phyloP scores from a whole-genome alignment of 92 coral and sea anemone genomes.

The Chrysogorgia sp. region DNA sequence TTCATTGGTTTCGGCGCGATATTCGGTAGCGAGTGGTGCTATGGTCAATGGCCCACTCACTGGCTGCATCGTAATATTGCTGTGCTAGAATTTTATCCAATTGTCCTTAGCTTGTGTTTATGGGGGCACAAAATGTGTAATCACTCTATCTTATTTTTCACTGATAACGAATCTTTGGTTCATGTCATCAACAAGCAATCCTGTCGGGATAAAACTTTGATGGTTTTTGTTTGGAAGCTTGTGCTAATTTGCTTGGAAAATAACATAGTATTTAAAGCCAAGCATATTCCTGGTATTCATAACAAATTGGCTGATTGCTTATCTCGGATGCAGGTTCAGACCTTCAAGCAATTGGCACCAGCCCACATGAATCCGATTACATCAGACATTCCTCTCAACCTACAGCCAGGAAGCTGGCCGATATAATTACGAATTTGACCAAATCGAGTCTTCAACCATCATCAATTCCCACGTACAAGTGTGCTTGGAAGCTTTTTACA shows the following conservation, averaged over 20 bases:
- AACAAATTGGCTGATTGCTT: slow-evolving; percentile 10
- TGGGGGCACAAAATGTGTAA: too few relatives aligned
- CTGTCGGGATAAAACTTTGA: slow-evolving; percentile 14
- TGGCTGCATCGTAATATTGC: too few relatives aligned
- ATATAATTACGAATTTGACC: slow-evolving; percentile 27
- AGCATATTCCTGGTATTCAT: too few relatives aligned
- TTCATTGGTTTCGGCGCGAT: too few relatives aligned
- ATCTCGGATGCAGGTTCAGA: slow-evolving; percentile 60
- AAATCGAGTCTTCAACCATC: slow-evolving; percentile 62
- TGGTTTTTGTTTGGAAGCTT: slow-evolving; percentile 32
- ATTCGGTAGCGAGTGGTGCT: too few relatives aligned
- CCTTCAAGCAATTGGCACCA: slow-evolving; percentile 64
- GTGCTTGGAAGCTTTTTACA: slow-evolving; percentile 63
- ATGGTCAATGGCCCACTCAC: too few relatives aligned
- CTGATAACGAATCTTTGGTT: too few relatives aligned
- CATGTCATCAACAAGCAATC: slow-evolving; percentile 45
- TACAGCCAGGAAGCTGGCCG: slow-evolving; percentile 59
- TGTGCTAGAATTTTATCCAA: too few relatives aligned
- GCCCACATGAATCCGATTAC: slow-evolving; percentile 49
- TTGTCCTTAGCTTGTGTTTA: too few relatives aligned
- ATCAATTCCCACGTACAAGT: slow-evolving; percentile 63
- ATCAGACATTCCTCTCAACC: slow-evolving; percentile 51
- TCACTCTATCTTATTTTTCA: too few relatives aligned
- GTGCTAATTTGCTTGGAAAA: background rate
- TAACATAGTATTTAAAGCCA: too few relatives aligned